Evolutionary conservation across 2,888 invertebrate species (phyloP), one percentile per base, ranked within the genome.

Genomic region (Meiosimyza platycephala): DNA sequence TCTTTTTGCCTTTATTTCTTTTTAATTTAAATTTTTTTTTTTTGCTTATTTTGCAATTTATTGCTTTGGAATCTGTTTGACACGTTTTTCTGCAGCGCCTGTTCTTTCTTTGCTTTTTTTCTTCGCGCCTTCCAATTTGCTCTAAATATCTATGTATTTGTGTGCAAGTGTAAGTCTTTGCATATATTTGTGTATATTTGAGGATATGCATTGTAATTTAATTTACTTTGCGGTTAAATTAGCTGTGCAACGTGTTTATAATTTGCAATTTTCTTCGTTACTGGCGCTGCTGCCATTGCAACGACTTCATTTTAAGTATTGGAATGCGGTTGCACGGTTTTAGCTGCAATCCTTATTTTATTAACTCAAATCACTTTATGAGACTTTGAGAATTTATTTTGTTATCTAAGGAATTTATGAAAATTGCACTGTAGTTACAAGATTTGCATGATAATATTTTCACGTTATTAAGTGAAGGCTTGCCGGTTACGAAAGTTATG

Each of bases 201-300:
- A 68, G 68, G 68, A 68, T 59, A 59, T 68, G 57, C 59, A 68
- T 59, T 68, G 68, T 68, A 50, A 68, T 59, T 68, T 59, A 48
- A 68, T 68, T 68, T 68, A 57, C 59, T 68, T 60, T 51, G 68
- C 59, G 68, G 68, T 59, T 48, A 68, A 68, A 68, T 68, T 68
- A 68, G 59, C 68, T 68, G 18, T 15, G 51, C 59, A 59, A 68
- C 68, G 68, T 68, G 68, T 68, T 67, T 40, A 55, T 40, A 40
- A 60, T 50, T 52, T 65, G 60, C 60, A 33, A 22, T 57, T 57
- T 57, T 16, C 57, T 16, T 57, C n/a, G 40, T 40, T 40, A 40
- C 40, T 9, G 40, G 1, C 40, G 9, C 9, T 9, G 9, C 4
- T 40, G 9, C 6, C 9, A 40, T 40, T 40, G 40, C 40, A 40